Percentiles rank a stretch among this genome's conserved stretches.
These are phyloP conservation scores for Blastobasis adustella DNA, from an alignment of 2,888 invertebrate species.

Conservation along the genomic window DNA sequence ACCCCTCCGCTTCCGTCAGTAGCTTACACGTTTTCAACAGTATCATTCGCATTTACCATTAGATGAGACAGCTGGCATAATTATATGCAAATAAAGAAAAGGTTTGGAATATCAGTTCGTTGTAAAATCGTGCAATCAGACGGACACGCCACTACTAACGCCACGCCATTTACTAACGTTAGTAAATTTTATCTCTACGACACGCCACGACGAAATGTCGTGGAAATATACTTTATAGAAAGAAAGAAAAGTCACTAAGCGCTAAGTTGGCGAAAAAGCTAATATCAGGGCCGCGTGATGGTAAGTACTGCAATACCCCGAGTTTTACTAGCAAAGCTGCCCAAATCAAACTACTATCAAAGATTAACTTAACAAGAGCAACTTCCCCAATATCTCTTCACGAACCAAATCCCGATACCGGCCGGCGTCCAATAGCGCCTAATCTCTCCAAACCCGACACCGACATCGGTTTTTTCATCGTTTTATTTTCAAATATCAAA, in stretches of 20 bases:
- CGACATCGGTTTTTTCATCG: not conserved
- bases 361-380: not conserved
- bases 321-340: not conserved
- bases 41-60: too few species aligned
- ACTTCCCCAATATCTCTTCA: not conserved
- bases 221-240: too few species aligned
- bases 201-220: too few species aligned
- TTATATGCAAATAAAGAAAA: too few species aligned
- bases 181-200: too few species aligned
- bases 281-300: not conserved
- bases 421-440: not conserved
- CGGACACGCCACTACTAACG: too few species aligned
- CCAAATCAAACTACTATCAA: not conserved
- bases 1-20: too few species aligned
- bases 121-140: too few species aligned
- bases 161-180: too few species aligned
- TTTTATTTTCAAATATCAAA: slow-evolving; percentile 23
- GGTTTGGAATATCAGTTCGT: too few species aligned
- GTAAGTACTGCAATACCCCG: not conserved
- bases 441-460: not conserved
- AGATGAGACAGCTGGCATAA: too few species aligned
- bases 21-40: too few species aligned
- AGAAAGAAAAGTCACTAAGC: not conserved
- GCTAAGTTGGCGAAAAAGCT: not conserved
- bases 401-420: not conserved